These are phyloP conservation scores for Pedetes capensis DNA, from an alignment of 2,113 vertebrate genomes.

Conservation along the genomic window DNA sequence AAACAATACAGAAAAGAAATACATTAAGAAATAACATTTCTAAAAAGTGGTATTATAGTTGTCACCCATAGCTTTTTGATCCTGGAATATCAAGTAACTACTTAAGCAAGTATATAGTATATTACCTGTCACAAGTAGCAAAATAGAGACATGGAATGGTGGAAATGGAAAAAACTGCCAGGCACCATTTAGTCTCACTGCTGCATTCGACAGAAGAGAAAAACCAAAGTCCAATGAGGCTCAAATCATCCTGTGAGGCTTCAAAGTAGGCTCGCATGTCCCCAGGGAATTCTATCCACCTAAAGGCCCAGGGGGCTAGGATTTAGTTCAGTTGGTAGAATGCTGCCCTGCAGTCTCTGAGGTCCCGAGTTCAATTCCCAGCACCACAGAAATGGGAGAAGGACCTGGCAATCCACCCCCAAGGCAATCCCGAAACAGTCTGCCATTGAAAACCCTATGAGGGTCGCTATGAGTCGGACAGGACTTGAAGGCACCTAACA, in stretches of 20 bases:
- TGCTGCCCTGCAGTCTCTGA: no score
- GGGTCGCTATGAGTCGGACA: no score
- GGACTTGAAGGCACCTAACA: no score
- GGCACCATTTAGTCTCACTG: neutral
- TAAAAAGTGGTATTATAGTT: neutral
- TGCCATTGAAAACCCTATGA: no score
- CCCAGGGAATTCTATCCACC: neutral
- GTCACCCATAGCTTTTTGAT: neutral
- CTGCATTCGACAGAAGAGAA: neutral
- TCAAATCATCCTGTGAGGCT: neutral
- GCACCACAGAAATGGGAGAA: no score
- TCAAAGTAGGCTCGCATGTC: neutral
- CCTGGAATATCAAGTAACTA: neutral
- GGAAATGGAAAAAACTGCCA: neutral
- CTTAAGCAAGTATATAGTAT: neutral
- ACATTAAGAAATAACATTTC: neutral
- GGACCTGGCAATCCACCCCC: no score
- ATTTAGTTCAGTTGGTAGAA: no score
- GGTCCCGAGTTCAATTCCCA: no score
- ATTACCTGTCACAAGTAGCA: neutral
- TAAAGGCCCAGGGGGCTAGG: no score
- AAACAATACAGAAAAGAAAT: neutral
- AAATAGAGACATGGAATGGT: neutral
- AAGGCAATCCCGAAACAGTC: no score
- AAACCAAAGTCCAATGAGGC: neutral